Conservation (phyloP, 2,888 invertebrate species). For the Helicoverpa assulta region DNA sequence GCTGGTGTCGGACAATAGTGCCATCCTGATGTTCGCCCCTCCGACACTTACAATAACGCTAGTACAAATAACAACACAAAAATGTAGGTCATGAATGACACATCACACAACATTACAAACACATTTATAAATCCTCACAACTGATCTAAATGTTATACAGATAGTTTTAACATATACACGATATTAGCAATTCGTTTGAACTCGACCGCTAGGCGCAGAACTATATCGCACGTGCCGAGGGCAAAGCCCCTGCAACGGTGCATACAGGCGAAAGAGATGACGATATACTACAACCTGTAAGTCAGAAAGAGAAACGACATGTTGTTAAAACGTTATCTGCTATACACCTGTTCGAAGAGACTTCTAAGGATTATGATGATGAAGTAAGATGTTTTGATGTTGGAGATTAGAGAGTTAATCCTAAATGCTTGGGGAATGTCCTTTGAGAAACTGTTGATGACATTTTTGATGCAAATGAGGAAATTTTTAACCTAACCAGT, state of each 20-base stretch:
- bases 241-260: conserved; percentile 75
- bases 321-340: conserved; percentile 49
- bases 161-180: conserved; percentile 24
- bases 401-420: conserved; percentile 3
- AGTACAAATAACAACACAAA: too few species aligned
- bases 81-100: too few species aligned
- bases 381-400: conserved; percentile 23
- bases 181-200: conserved; percentile 44
- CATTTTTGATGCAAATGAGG: not conserved
- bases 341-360: conserved; percentile 48
- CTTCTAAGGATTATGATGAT: conserved; percentile 28
- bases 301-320: conserved; percentile 50
- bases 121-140: not conserved
- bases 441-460: not conserved
- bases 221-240: conserved; percentile 71
- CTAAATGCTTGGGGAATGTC: not conserved
- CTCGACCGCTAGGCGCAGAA: conserved; percentile 61
- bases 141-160: conserved; percentile 4
- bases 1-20: too few species aligned
- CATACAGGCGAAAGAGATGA: conserved; percentile 52
- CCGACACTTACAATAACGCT: too few species aligned
- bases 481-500: not conserved
- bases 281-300: conserved; percentile 8
- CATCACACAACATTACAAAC: too few species aligned
- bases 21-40: too few species aligned